These are phyloP conservation scores for Tetramorium bicarinatum DNA, from an alignment of 2,888 invertebrate species.

Conservation along the genomic window DNA sequence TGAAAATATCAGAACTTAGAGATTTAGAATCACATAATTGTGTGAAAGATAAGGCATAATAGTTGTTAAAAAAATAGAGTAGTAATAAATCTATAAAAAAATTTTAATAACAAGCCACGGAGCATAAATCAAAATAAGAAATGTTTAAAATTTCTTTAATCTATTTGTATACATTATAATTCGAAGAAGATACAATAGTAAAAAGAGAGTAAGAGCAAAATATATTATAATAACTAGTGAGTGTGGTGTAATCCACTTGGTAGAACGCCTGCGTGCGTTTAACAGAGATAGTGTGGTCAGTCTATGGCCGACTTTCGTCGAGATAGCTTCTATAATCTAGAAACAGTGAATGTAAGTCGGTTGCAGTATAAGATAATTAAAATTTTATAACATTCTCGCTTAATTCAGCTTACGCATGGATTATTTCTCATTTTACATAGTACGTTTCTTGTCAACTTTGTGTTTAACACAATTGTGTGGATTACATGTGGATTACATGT, in stretches of 20 bases:
- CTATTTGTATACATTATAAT: background rate
- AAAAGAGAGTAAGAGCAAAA: background rate
- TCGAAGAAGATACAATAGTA: background rate
- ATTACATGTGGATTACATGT: background rate
- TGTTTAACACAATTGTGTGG: background rate
- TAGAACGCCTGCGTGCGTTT: constrained; percentile 68
- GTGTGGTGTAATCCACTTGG: constrained; percentile 58
- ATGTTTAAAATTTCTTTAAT: background rate
- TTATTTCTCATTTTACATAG: constrained; percentile 4
- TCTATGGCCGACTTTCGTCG: constrained; percentile 77
- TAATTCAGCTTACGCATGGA: background rate
- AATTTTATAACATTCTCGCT: background rate
- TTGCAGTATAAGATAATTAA: constrained; percentile 9
- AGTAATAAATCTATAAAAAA: background rate
- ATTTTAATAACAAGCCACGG: background rate
- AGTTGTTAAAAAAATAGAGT: background rate
- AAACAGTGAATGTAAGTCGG: constrained; percentile 74
- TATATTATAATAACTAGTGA: constrained; percentile 22
- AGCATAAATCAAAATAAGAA: background rate
- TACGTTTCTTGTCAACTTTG: background rate
- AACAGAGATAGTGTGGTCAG: constrained; percentile 74
- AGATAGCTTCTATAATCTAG: constrained; percentile 71
- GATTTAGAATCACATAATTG: background rate
- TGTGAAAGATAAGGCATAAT: background rate
- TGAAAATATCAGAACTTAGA: background rate